phyloP scores from a whole-genome alignment of 2,888 invertebrate genomes.

The Thera britannica region DNA sequence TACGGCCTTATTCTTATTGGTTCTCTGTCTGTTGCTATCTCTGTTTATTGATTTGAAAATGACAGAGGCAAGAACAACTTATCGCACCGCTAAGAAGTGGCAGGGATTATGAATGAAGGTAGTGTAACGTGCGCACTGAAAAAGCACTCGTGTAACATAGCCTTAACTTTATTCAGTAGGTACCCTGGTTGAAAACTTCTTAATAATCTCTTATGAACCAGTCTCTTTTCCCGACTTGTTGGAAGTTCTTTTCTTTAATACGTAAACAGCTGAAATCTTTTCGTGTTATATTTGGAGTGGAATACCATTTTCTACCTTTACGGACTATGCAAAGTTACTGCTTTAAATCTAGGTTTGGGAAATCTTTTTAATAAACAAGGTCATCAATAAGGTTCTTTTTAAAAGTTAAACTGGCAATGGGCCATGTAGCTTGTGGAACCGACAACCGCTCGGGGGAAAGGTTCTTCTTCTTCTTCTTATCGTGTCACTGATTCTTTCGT shows the following conservation, averaged over 20 bases:
- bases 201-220: slow-evolving; percentile 19
- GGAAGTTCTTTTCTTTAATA: slow-evolving; percentile 16
- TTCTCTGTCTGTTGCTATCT: no score
- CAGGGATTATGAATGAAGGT: no score
- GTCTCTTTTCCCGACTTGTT: slow-evolving; percentile 10
- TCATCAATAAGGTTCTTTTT: not conserved
- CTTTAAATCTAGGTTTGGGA: not conserved
- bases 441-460: no score
- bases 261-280: slow-evolving; percentile 12
- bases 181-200: slow-evolving; percentile 8
- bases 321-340: not conserved
- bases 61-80: no score
- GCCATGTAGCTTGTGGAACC: no score
- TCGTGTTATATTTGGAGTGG: not conserved
- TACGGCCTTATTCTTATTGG: no score
- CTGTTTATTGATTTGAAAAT: no score
- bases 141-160: not conserved
- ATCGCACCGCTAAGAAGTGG: no score
- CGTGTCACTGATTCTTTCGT: no score
- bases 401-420: no score
- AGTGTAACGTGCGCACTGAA: not conserved
- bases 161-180: slow-evolving; percentile 1
- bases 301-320: slow-evolving; percentile 3
- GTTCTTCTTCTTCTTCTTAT: no score
- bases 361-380: not conserved